Conservation (phyloP, 2,113 vertebrate genomes). For the Anguilla rostrata region DNA sequence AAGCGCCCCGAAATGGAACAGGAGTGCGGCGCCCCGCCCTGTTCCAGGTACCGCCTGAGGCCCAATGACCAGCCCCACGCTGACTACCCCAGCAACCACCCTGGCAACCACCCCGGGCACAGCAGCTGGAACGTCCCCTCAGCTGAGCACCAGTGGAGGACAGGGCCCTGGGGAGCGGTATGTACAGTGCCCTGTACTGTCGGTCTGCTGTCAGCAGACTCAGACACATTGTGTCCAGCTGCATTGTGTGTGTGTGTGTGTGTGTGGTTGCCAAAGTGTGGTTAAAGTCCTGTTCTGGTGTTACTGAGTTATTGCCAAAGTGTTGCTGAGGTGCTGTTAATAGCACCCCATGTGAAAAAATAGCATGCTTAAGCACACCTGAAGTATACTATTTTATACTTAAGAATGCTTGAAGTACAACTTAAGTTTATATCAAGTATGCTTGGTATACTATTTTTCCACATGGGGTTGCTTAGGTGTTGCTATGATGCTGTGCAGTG, state of each 20-base stretch:
- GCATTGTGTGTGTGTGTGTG: too few relatives aligned
- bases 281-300: neutral
- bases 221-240: neutral
- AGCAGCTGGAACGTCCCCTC: slow-evolving; percentile 72
- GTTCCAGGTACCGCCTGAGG: slow-evolving; percentile 66
- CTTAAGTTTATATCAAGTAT: too few relatives aligned
- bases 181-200: slow-evolving; percentile 42
- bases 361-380: too few relatives aligned
- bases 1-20: slow-evolving; percentile 72
- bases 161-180: slow-evolving; percentile 96
- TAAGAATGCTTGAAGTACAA: too few relatives aligned
- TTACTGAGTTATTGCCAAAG: too few relatives aligned
- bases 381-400: too few relatives aligned
- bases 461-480: too few relatives aligned
- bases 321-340: too few relatives aligned
- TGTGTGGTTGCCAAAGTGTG: neutral
- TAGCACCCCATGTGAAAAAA: too few relatives aligned
- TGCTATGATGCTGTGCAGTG: neutral
- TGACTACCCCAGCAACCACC: slow-evolving; percentile 68
- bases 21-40: slow-evolving; percentile 77
- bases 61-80: slow-evolving; percentile 68
- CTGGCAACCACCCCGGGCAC: slow-evolving; percentile 72
- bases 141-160: slow-evolving; percentile 86
- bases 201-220: neutral
- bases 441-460: too few relatives aligned